Base-by-base conservation (phyloP, 2,797 vertebrate genomes). In the Vireo griseus region DNA sequence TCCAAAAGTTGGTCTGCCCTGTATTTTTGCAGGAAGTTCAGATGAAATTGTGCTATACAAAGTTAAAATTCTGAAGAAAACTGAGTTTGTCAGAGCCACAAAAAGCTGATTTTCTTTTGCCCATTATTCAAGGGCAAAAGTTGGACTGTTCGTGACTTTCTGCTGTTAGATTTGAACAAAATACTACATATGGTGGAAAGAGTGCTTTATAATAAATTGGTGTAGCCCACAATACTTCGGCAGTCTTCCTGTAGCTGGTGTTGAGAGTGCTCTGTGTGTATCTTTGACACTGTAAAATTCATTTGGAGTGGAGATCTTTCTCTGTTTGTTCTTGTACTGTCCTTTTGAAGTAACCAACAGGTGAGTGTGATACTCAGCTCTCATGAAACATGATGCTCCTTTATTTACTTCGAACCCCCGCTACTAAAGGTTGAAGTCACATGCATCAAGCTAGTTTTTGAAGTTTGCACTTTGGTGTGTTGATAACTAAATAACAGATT, bases 401-500 rank as follows among this genome's bases (percentile, higher is more conserved):
- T 81, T 94, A 69, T 93, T 96, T 94, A 73, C 37, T 66, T 45
- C 2, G 29, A 92, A 87, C 52, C 57, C 71, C 71, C 37, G 39
- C 62, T 50, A 85, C 51, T 82, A 45, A 78, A 84, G 37, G 33
- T 59, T 29, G 25, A 66, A 95, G 67, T 63, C 55, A 69, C n/a
- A 37, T 0, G 0, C 58, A 47, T 78, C 54, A 33, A 78, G 35
- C 25, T 82, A 45, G 31, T 45, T 88, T 90, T 83, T 93, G 22
- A 77, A 59, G 76, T 88, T 91, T 85, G 67, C 78, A 66, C 71
- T 89, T 92, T 10, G 40, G 40, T 79, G 44, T 87, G 81, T 93
- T 93, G 91, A 82, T 87, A 93, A 87, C 74, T 93, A 87, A 92
- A 89, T 91, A 93, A 59, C n/a, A 76, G 67, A 67, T 93, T 89